Evolutionary conservation across 2,113 vertebrate species (phyloP).

Genomic region (Erpornis zantholeuca): DNA sequence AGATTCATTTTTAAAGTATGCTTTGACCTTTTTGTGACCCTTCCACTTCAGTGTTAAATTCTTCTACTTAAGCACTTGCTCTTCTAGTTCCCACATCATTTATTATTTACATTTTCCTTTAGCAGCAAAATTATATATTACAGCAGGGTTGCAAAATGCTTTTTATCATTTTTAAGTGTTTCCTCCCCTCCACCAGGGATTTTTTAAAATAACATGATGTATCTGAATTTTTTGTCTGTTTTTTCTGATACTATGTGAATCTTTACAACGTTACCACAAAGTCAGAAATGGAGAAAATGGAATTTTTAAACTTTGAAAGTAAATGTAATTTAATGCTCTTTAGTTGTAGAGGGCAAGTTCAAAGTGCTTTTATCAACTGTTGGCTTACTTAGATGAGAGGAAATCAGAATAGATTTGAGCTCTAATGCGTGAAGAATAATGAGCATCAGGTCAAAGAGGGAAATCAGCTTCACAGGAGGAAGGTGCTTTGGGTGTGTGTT

Average conservation of each 20-base stretch:
- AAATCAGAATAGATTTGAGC: not conserved
- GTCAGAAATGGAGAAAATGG: not conserved
- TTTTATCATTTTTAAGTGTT: not conserved
- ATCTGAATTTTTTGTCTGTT: not conserved
- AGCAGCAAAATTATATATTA: not conserved
- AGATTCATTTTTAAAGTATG: not conserved
- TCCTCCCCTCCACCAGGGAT: not conserved
- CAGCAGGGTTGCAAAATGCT: not conserved
- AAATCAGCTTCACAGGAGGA: not conserved
- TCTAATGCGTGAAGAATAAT: not conserved
- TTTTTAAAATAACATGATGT: not conserved
- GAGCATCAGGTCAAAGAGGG: not conserved
- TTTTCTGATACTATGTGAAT: not conserved
- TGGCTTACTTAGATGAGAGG: not conserved
- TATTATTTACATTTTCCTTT: constrained; percentile 22
- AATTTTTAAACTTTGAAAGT: not conserved
- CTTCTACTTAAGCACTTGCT: not conserved
- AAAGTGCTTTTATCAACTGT: not conserved
- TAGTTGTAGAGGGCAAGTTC: not conserved
- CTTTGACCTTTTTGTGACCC: constrained; percentile 25
- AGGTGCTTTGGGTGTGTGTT: not conserved
- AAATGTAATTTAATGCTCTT: not conserved
- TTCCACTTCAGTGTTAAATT: constrained; percentile 1
- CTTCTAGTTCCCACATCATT: not conserved
- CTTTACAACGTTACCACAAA: not conserved